phyloP scores from a whole-genome alignment of 2,888 invertebrate species.

The Dascillus cervinus region DNA sequence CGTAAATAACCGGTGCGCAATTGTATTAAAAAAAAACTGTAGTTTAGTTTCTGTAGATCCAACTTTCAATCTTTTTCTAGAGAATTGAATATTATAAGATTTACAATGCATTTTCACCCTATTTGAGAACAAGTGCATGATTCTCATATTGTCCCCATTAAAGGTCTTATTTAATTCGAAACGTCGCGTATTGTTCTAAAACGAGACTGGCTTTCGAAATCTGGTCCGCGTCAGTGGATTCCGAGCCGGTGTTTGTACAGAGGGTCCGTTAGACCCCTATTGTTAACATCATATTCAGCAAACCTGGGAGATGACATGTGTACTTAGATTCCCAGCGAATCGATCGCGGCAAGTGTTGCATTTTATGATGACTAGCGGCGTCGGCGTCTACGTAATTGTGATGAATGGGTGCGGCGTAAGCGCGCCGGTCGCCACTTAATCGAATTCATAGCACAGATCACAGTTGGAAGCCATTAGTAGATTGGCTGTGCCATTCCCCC shows the following conservation, averaged over 20 bases:
- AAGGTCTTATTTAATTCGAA: too few species aligned
- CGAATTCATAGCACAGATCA: constrained; percentile 28
- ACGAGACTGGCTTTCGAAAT: constrained; percentile 27
- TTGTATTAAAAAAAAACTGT: too few species aligned
- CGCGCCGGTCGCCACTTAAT: constrained; percentile 26
- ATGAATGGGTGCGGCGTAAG: constrained; percentile 27
- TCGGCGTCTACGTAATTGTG: constrained; percentile 20
- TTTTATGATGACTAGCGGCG: constrained; percentile 18
- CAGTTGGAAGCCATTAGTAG: constrained; percentile 29
- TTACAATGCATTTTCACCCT: too few species aligned
- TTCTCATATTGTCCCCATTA: too few species aligned
- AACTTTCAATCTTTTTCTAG: too few species aligned
- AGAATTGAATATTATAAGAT: too few species aligned
- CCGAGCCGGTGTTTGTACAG: constrained; percentile 24
- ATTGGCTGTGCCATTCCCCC: constrained; percentile 18
- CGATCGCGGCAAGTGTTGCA: constrained; percentile 7
- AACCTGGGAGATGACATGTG: constrained; percentile 24
- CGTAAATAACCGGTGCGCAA: too few species aligned
- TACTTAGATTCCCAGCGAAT: constrained; percentile 3
- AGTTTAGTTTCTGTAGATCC: too few species aligned
- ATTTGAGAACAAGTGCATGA: too few species aligned
- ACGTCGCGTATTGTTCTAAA: too few species aligned
- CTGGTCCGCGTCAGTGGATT: constrained; percentile 27
- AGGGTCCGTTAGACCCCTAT: constrained; percentile 22
- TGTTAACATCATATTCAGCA: constrained; percentile 12